phyloP scores from a whole-genome alignment of 2,797 vertebrate species.

The Harpagifer antarcticus region DNA sequence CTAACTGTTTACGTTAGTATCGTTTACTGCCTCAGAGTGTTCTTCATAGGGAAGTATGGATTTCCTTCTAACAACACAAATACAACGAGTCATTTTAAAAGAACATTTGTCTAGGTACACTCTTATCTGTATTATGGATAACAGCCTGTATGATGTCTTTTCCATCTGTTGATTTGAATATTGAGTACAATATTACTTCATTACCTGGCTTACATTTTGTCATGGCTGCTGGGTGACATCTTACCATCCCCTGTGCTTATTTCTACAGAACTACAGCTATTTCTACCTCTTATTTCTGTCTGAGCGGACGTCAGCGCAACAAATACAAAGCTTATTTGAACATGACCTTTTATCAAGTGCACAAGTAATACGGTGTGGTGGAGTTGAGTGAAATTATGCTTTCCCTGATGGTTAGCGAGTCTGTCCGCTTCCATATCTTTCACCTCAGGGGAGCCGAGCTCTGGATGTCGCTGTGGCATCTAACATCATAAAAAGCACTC shows the following conservation, averaged over 20 bases:
- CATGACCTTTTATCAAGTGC: slow-evolving; percentile 69
- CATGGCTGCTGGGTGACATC: background rate
- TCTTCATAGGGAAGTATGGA: background rate
- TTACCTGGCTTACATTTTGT: background rate
- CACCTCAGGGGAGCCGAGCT: slow-evolving; percentile 69
- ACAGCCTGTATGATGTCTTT: background rate
- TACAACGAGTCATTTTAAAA: background rate
- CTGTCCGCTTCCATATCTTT: slow-evolving; percentile 69
- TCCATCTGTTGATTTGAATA: background rate
- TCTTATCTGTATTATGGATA: background rate
- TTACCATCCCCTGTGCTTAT: background rate
- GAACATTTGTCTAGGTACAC: too few species aligned
- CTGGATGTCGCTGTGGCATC: slow-evolving; percentile 59
- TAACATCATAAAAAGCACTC: slow-evolving; percentile 77
- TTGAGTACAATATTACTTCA: background rate
- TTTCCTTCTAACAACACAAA: background rate
- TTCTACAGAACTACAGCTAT: slow-evolving; percentile 1
- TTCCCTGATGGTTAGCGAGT: slow-evolving; percentile 62
- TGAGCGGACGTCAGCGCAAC: slow-evolving; percentile 20
- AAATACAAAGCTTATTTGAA: slow-evolving; percentile 64
- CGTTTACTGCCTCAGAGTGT: background rate
- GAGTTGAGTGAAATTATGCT: slow-evolving; percentile 62
- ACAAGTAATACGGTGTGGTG: slow-evolving; percentile 51
- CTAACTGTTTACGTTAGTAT: background rate
- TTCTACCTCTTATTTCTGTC: slow-evolving; percentile 39